These are phyloP conservation scores for Synergus itoensis DNA, from an alignment of 2,888 invertebrate genomes.

Conservation along the genomic window DNA sequence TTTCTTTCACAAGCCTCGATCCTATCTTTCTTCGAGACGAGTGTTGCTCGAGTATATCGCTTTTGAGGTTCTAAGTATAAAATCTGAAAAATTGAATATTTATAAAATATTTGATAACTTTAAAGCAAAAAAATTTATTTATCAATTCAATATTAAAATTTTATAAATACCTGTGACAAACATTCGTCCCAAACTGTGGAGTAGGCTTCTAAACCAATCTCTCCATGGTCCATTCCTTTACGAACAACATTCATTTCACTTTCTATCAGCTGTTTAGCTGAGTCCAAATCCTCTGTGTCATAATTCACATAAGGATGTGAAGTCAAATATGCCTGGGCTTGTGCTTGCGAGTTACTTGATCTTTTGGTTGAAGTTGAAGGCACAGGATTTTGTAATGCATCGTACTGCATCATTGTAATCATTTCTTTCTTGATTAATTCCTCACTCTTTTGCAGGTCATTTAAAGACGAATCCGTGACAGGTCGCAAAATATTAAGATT, in stretches of 20 bases:
- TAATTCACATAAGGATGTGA: conserved; percentile 91
- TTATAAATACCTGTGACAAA: conserved; percentile 85
- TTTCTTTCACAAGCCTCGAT: conserved; percentile 95
- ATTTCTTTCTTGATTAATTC: conserved; percentile 98
- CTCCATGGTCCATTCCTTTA: conserved; percentile 97
- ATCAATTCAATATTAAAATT: neutral
- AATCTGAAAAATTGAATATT: conserved; percentile 79
- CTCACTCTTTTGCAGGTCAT: conserved; percentile 94
- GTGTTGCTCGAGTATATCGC: conserved; percentile 94
- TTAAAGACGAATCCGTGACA: conserved; percentile 86
- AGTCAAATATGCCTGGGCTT: conserved; percentile 88
- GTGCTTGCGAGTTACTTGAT: conserved; percentile 79
- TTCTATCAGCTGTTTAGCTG: conserved; percentile 84
- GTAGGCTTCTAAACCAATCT: conserved; percentile 93
- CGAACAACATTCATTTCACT: conserved; percentile 95
- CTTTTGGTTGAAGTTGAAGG: conserved; percentile 78
- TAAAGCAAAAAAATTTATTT: neutral
- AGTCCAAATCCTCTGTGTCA: conserved; percentile 83
- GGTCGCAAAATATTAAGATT: conserved; percentile 91
- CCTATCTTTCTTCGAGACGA: conserved; percentile 97
- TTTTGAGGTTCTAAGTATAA: conserved; percentile 95
- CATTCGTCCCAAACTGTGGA: conserved; percentile 99
- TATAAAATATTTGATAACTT: neutral
- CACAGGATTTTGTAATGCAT: conserved; percentile 89
- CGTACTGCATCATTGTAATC: conserved; percentile 96